phyloP scores from a whole-genome alignment of 1,140 invertebrate species.

The Asbolus verrucosus region DNA sequence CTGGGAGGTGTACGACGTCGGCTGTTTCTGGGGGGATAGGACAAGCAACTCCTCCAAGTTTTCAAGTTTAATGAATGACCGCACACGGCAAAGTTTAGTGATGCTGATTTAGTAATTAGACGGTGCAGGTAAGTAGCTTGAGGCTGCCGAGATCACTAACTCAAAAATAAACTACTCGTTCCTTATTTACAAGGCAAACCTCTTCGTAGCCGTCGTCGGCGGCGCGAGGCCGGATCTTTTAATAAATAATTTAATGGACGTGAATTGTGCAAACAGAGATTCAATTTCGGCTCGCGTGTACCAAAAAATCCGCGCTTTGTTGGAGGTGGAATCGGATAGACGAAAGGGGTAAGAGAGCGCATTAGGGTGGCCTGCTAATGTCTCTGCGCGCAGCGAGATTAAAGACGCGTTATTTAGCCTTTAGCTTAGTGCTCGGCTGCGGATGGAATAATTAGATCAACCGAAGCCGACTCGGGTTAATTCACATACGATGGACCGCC shows the following conservation, averaged over 20 bases:
- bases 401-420: constrained; percentile 62
- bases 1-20: constrained; percentile 9
- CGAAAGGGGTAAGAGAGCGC: constrained; percentile 24
- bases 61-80: constrained; percentile 59
- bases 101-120: constrained; percentile 62
- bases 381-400: constrained; percentile 57
- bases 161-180: constrained; percentile 49
- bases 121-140: constrained; percentile 49
- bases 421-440: constrained; percentile 59
- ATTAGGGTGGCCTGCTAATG: constrained; percentile 50
- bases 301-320: constrained; percentile 16
- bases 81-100: constrained; percentile 58
- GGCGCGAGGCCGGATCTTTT: background rate
- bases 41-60: constrained; percentile 52
- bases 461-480: constrained; percentile 57
- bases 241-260: no score
- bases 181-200: constrained; percentile 10
- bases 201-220: background rate
- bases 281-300: no score
- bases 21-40: constrained; percentile 24
- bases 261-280: no score
- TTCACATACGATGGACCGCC: constrained; percentile 59
- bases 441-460: constrained; percentile 63
- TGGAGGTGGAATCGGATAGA: background rate
- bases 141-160: constrained; percentile 45